phyloP scores from a whole-genome alignment of 2,113 vertebrate species.

The Plotosus lineatus region DNA sequence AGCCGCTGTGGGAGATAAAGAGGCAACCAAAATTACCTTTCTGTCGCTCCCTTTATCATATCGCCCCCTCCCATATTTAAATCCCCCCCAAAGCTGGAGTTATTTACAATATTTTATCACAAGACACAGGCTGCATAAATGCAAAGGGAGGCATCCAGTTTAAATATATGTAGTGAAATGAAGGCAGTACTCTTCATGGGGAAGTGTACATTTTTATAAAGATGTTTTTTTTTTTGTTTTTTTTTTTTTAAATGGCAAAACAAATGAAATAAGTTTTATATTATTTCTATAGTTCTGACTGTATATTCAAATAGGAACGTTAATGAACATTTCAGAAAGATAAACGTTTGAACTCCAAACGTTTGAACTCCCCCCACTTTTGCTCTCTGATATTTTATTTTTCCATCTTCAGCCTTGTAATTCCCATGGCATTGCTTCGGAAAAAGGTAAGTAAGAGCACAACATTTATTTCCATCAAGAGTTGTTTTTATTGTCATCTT shows the following conservation, averaged over 20 bases:
- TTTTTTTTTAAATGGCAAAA: neutral
- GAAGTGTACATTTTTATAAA: no score
- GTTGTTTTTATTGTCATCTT: no score
- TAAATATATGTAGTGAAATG: neutral
- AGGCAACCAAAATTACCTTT: conserved; percentile 63
- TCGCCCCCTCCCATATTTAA: neutral
- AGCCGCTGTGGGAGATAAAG: conserved; percentile 64
- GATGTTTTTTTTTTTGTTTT: neutral
- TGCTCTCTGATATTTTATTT: no score
- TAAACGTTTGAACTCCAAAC: no score
- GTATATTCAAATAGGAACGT: neutral
- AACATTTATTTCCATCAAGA: no score
- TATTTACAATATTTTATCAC: conserved; percentile 63
- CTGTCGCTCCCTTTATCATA: conserved; percentile 27
- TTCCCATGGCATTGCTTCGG: no score
- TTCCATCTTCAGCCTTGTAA: no score
- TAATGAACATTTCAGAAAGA: neutral
- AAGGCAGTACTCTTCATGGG: neutral
- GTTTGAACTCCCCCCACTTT: no score
- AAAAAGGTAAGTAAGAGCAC: no score
- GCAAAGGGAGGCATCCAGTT: neutral
- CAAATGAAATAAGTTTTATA: neutral
- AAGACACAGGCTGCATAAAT: conserved; percentile 40
- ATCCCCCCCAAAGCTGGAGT: conserved; percentile 53
- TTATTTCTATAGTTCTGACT: neutral